Evolutionary conservation across 64 coral and sea anemone species (phyloP), one percentile per base, ranked within the genome.

Genomic region (Anthopleura sola): DNA sequence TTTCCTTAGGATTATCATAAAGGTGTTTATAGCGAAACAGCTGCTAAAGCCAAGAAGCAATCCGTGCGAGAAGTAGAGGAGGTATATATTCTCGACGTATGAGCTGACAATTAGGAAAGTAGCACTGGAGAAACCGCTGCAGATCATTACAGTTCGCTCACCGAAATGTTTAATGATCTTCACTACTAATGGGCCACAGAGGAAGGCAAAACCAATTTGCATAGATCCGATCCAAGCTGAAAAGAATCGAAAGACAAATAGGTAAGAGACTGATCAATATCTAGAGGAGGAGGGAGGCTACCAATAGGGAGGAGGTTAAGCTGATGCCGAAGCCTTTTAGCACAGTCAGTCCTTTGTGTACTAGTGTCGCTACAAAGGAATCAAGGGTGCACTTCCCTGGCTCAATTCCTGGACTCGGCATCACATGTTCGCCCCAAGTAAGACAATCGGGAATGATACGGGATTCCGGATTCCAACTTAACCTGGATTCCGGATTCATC

Each of bases 191-290:
- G 55, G 82, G 29, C 82, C 82, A 33, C 36, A 56, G 12, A 60
- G 33, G 55, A 54, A 83, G 18, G 55, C 38, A 20, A 83, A 26
- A 20, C 82, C 82, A 13, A 60, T 33, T 36, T 38, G 37, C 7
- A 83, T 36, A 54, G 82, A 83, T 0, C 82, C 82, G 28, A 83
- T 60, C 82, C 82, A 83, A 83, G 82, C 82, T 83, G n/a, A 11
- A 56, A 83, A 4, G 3, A 83, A 56, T 5, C 29, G 19, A 32
- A 79, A 48, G 21, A 44, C 3, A 17, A 15, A 32, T 1, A 71
- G 31, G 66, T 71, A 15, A 34, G 66, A 26, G 24, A 62, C 40
- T 53, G 50, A 53, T 53, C 13, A 53, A 17, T 53, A 53, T 23
- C 58, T 56, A 5, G 19, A 18, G 5, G 55, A 8, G 1, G 9